phyloP scores from a whole-genome alignment of 2,113 vertebrate species.

The Sinocyclocheilus maitianheensis region DNA sequence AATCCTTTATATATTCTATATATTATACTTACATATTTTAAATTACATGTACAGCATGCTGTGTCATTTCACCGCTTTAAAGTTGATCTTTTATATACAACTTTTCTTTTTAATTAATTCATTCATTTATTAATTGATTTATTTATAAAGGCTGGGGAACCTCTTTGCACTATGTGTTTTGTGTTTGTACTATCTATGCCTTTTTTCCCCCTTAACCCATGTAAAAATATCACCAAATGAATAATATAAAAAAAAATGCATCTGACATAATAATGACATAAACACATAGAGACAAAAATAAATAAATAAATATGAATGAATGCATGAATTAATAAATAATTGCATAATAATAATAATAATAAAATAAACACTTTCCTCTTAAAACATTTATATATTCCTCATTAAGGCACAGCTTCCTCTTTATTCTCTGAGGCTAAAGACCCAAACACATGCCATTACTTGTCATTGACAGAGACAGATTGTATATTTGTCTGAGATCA shows the following conservation, averaged over 20 bases:
- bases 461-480: slow-evolving; percentile 18
- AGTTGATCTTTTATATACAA: neutral
- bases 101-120: too few species aligned
- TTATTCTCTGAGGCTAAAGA: neutral
- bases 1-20: too few species aligned
- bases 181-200: neutral
- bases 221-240: too few species aligned
- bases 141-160: too few species aligned
- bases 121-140: too few species aligned
- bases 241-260: neutral
- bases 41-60: too few species aligned
- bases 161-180: too few species aligned
- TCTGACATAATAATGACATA: neutral
- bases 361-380: neutral
- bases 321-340: too few species aligned
- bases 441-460: neutral
- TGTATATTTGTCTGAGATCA: slow-evolving; percentile 1
- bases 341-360: too few species aligned
- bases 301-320: neutral
- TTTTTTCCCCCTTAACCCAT: too few species aligned
- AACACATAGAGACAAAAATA: neutral
- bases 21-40: too few species aligned
- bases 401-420: neutral
- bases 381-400: neutral
- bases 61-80: neutral